These are phyloP conservation scores for Felis catus DNA, from an alignment of 2,113 vertebrate genomes.

Conservation along the genomic window F.catus_Fca126_mat1.0 CM031419.1:92670001-92670500, in stretches of 20 bases:
- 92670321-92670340: neutral
- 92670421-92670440: neutral
- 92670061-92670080: too few relatives aligned
- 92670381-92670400: neutral
- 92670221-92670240: constrained; percentile 33
- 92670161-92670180: constrained; percentile 5
- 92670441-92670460: neutral
- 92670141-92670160: neutral
- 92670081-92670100: neutral
- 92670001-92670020: too few relatives aligned
- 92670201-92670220: neutral
- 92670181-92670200: neutral
- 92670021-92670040: too few relatives aligned
- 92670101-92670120: neutral
- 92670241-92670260: neutral
- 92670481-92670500: neutral
- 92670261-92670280: neutral
- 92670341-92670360: neutral
- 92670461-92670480: neutral
- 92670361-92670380: neutral
- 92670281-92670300: neutral
- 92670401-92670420: neutral
- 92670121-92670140: constrained; percentile 6
- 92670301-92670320: neutral
- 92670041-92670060: too few relatives aligned